A percentile compares a stretch with the other conserved stretches of the same genome.
phyloP scores from a whole-genome alignment of 2,113 vertebrate species.

The Nothocercus nigrocapillus region DNA sequence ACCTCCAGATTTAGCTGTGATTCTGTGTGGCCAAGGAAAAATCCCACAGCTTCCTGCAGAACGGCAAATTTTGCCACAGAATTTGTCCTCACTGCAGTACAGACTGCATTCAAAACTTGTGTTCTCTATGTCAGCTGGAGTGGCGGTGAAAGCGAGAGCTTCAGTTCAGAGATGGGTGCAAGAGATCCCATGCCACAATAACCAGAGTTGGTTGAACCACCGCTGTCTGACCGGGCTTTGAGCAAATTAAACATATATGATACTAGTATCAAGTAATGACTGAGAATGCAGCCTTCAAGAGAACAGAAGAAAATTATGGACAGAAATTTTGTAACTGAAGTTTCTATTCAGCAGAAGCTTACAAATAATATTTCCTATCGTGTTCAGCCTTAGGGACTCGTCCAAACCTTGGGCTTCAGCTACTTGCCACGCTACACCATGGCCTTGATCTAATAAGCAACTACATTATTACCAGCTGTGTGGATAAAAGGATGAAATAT shows the following conservation, averaged over 20 bases:
- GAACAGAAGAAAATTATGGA: neutral
- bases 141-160: neutral
- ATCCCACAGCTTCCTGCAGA: neutral
- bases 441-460: conserved; percentile 46
- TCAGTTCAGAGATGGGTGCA: neutral
- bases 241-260: neutral
- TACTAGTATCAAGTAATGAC: neutral
- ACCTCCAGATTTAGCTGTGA: neutral
- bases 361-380: neutral
- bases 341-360: neutral
- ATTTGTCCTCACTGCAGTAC: neutral
- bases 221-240: neutral
- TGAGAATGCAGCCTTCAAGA: neutral
- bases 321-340: neutral
- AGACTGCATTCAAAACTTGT: neutral
- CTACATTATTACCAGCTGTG: conserved; percentile 52
- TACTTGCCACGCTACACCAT: conserved; percentile 3
- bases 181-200: neutral
- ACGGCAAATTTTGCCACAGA: neutral
- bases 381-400: neutral
- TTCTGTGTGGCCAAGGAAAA: neutral
- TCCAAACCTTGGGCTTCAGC: neutral
- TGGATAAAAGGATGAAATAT: conserved; percentile 14
- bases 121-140: neutral
- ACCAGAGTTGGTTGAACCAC: neutral